A percentile compares a stretch with the other conserved stretches of the same genome.
Evolutionary conservation across 2,113 vertebrate species (phyloP).

Genomic region (Pseudopipra pipra): DNA sequence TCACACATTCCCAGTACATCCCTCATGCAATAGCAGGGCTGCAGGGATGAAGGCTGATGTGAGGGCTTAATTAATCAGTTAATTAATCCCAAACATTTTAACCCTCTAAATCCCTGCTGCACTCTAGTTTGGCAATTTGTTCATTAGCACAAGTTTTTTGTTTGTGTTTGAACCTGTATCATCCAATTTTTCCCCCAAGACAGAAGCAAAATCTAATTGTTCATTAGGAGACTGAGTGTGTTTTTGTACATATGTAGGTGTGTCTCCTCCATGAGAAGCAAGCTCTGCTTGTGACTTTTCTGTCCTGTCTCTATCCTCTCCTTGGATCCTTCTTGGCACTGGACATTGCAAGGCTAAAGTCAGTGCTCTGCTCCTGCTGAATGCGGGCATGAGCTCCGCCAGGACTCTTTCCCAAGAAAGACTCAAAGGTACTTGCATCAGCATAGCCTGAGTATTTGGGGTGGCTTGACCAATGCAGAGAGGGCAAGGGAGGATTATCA

Average conservation of each 20-base stretch:
- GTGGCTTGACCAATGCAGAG: no score
- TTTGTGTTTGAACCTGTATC: neutral
- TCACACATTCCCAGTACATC: neutral
- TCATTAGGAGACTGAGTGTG: neutral
- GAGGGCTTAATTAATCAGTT: slow-evolving; percentile 66
- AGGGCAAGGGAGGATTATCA: no score
- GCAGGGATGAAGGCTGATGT: slow-evolving; percentile 2
- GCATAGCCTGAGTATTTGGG: no score
- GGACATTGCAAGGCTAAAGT: neutral
- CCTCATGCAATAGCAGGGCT: slow-evolving; percentile 14
- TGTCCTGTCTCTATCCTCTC: neutral
- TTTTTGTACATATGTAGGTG: neutral
- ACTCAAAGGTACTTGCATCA: no score
- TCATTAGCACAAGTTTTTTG: neutral
- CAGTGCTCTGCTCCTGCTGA: no score
- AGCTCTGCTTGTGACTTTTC: neutral
- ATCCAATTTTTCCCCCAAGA: slow-evolving; percentile 6
- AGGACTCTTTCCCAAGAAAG: no score
- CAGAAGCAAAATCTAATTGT: neutral
- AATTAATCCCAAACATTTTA: slow-evolving; percentile 69
- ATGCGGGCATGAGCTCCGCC: no score
- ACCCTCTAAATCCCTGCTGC: slow-evolving; percentile 41
- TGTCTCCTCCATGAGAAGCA: neutral
- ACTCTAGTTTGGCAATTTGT: neutral
- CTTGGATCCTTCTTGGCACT: neutral